phyloP scores from a whole-genome alignment of 1,140 invertebrate genomes.

The Diorhabda carinulata region DNA sequence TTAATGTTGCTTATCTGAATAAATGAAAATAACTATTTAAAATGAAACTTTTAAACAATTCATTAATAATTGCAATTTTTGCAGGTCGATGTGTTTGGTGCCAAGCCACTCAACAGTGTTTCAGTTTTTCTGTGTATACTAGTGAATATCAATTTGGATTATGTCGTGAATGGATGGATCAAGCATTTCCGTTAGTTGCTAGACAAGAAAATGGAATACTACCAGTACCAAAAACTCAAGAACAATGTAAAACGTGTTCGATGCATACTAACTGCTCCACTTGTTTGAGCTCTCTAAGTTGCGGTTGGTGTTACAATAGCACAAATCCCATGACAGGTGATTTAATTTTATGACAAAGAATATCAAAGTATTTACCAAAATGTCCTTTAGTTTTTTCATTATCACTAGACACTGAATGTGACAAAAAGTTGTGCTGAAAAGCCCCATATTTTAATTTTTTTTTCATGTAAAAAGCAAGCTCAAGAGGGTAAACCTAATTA shows the following conservation, averaged over 20 bases:
- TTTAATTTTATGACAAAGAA: background rate
- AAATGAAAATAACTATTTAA: background rate
- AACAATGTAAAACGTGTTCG: conserved; percentile 78
- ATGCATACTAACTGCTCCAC: conserved; percentile 71
- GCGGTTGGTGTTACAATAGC: conserved; percentile 90
- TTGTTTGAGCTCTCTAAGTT: conserved; percentile 78
- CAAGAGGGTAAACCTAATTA: no score
- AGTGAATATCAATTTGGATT: conserved; percentile 89
- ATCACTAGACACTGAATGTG: no score
- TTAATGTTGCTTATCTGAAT: no score
- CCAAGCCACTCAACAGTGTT: conserved; percentile 84
- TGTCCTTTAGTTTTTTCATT: no score
- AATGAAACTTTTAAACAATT: background rate
- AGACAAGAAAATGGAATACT: conserved; percentile 42
- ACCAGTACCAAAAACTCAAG: conserved; percentile 47
- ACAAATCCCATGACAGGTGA: conserved; percentile 81
- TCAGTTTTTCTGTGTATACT: conserved; percentile 91
- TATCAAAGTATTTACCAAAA: no score
- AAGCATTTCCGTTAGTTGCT: conserved; percentile 51
- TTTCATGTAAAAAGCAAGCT: no score
- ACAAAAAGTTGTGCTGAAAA: no score
- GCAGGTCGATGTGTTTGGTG: conserved; percentile 85
- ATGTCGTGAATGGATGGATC: conserved; percentile 90
- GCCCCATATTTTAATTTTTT: no score
- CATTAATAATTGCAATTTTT: background rate